Evolutionary conservation across 2,888 invertebrate species (phyloP), one percentile per base, ranked within the genome.

Genomic region (Cyclophora albipunctata): DNA sequence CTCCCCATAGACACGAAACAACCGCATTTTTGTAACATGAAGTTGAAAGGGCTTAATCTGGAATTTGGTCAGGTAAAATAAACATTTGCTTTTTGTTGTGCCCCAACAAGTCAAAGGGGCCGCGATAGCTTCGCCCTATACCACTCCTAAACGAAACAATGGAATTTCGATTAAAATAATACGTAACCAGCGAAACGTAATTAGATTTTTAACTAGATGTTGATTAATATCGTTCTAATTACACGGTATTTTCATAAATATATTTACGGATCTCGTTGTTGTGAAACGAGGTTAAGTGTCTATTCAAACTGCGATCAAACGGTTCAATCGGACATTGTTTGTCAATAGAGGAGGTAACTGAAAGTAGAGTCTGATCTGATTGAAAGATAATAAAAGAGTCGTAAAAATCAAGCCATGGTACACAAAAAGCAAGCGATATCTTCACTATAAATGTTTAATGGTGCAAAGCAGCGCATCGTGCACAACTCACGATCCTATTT

Each of bases 381-480:
- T 74, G 69, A 61, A 63, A 70, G 74, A 75, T 80, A 81, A 80
- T 87, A 85, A 87, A 87, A 82, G 57, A 60, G 70, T 73, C 66
- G 77, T 87, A 82, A 87, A 37, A 87, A 76, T 73, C 69, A 71
- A 75, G 69, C 71, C 75, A 69, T 71, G 69, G 75, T 75, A 75
- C 69, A 81, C 78, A 82, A 81, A 84, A 83, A 81, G 75, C 75
- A 71, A 68, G 69, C 73, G 78, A 80, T 84, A 86, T 87, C 85
- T 85, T 67, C 58, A 70, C 73, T 81, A 73, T 87, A 81, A 84
- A 85, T 80, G 75, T 82, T 87, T 85, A 83, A 84, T 81, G 78
- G 81, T 71, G 66, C 62, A 71, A 69, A 72, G 69, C 73, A 67
- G 63, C 66, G 61, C 64, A 66, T 65, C 73, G 73, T 73, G 70